phyloP scores from a whole-genome alignment of 1,140 invertebrate species.

The Drosophila mojavensis region DNA sequence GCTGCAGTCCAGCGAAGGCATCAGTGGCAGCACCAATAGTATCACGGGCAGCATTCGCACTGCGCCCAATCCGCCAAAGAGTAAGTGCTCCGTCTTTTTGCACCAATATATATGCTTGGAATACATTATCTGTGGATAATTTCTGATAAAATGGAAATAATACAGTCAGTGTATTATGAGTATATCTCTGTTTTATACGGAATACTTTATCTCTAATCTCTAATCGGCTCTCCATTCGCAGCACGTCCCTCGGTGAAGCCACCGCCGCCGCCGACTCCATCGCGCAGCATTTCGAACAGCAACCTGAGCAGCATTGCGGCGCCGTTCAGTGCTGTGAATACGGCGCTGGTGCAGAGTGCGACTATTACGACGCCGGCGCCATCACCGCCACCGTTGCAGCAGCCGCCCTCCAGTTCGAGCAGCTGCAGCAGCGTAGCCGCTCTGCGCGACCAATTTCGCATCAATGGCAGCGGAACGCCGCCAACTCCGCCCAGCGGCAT shows the following conservation, averaged over 20 bases:
- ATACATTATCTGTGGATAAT: background rate
- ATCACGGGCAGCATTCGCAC: conserved; percentile 64
- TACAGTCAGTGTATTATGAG: no score
- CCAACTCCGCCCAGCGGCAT: conserved; percentile 52
- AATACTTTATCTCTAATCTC: no score
- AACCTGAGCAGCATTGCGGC: conserved; percentile 67
- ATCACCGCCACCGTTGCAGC: conserved; percentile 49
- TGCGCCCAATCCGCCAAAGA: conserved; percentile 78
- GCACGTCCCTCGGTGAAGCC: conserved; percentile 81
- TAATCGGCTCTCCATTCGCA: background rate
- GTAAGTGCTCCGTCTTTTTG: conserved; percentile 42
- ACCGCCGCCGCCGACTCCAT: conserved; percentile 80
- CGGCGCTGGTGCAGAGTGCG: conserved; percentile 63
- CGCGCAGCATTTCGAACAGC: conserved; percentile 81
- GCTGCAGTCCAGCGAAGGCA: conserved; percentile 61
- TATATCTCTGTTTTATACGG: no score
- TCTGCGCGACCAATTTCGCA: conserved; percentile 75
- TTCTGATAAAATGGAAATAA: no score
- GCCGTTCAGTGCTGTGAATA: conserved; percentile 68
- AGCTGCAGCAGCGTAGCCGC: conserved; percentile 75
- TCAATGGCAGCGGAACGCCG: conserved; percentile 47
- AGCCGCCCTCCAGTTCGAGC: conserved; percentile 67
- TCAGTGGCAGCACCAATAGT: conserved; percentile 58
- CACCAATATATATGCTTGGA: background rate
- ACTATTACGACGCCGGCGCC: conserved; percentile 46